phyloP scores from a whole-genome alignment of 2,888 invertebrate genomes.

The Eutolmus rufibarbis region DNA sequence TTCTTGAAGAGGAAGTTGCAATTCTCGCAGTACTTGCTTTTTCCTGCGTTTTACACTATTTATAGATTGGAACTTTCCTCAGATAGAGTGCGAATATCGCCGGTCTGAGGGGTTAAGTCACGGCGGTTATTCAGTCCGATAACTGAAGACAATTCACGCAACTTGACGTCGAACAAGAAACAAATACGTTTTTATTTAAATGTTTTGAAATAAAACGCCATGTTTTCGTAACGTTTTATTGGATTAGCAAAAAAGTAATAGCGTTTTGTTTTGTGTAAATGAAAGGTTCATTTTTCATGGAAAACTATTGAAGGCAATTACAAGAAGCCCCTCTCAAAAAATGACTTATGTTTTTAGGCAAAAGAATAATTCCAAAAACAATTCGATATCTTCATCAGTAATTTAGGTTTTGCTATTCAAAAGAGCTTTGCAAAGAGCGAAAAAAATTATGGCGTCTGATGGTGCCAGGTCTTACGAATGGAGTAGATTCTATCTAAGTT shows the following conservation, averaged over 20 bases:
- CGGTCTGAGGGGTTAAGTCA: neutral
- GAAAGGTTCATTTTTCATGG: too few species aligned
- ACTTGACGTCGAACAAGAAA: too few species aligned
- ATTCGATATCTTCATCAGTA: neutral
- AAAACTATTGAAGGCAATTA: neutral
- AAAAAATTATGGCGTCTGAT: too few species aligned
- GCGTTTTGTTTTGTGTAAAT: too few species aligned
- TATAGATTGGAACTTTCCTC: slow-evolving; percentile 1
- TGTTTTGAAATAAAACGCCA: neutral
- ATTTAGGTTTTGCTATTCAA: neutral
- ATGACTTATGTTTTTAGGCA: neutral
- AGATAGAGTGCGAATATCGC: slow-evolving; percentile 1
- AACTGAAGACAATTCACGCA: neutral
- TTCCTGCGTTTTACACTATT: slow-evolving; percentile 8
- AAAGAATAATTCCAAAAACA: neutral
- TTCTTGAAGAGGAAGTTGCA: slow-evolving; percentile 9
- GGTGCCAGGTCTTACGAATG: too few species aligned
- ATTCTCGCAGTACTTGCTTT: neutral
- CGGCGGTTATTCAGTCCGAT: neutral
- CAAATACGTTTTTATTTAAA: neutral
- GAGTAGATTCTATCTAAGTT: too few species aligned
- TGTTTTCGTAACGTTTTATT: neutral
- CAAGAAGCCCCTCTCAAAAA: neutral
- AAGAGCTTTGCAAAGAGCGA: too few species aligned
- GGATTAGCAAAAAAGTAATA: neutral